These are phyloP conservation scores for Procavia capensis DNA, from an alignment of 2,113 vertebrate genomes.

Conservation along the genomic window DNA sequence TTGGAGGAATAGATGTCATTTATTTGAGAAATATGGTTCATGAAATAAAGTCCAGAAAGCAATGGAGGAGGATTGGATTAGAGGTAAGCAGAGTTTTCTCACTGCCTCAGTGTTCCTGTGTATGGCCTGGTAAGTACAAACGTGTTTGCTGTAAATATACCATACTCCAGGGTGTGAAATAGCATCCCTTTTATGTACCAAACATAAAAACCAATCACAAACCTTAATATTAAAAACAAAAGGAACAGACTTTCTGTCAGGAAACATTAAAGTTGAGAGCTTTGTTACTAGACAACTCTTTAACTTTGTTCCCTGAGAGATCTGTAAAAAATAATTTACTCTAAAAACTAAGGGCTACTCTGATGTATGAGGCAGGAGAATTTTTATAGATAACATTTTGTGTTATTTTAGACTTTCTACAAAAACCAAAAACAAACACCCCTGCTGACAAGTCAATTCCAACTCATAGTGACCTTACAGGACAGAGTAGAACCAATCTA, in stretches of 20 bases:
- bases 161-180: conserved; percentile 5
- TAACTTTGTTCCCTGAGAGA: background rate
- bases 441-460: no score
- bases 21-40: conserved; percentile 60
- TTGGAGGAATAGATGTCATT: conserved; percentile 45
- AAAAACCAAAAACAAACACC: no score
- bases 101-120: background rate
- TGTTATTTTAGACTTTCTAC: background rate
- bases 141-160: conserved; percentile 55
- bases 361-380: background rate
- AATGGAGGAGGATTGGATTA: conserved; percentile 58
- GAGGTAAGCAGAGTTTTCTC: background rate
- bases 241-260: background rate
- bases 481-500: no score
- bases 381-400: background rate
- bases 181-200: conserved; percentile 44
- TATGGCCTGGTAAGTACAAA: background rate
- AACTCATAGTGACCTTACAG: no score
- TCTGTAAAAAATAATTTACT: background rate
- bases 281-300: background rate
- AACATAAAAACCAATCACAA: conserved; percentile 36
- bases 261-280: conserved; percentile 10
- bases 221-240: conserved; percentile 7
- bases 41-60: conserved; percentile 44
- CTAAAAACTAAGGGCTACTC: background rate